phyloP scores from a whole-genome alignment of 37 sponge, comb jelly and placozoan genomes.

The Axinella damicornis region DNA sequence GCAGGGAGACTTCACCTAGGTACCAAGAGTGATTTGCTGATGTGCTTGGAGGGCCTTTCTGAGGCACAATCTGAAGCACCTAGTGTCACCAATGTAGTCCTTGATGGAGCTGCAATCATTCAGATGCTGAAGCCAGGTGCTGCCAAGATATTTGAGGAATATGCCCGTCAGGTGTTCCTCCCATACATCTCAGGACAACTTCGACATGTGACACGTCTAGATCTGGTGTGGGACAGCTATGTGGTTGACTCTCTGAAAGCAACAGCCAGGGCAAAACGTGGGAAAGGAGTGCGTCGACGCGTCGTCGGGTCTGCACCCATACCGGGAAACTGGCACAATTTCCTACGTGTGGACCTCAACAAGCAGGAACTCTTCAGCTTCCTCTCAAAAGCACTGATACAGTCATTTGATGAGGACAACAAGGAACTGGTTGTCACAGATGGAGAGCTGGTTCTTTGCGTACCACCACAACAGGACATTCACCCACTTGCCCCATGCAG shows the following conservation, averaged over 20 bases:
- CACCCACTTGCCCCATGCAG: no score
- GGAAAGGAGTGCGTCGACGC: conserved; percentile 38
- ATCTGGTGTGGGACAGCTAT: conserved; percentile 58
- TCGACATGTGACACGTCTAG: conserved; percentile 32
- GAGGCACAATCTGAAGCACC: conserved; percentile 22
- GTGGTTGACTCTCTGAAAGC: conserved; percentile 11
- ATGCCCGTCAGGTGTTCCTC: conserved; percentile 36
- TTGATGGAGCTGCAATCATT: conserved; percentile 53
- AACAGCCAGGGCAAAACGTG: conserved; percentile 49
- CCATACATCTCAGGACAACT: conserved; percentile 39
- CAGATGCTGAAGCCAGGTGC: conserved; percentile 49
- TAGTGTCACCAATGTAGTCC: conserved; percentile 1
- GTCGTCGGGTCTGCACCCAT: conserved; percentile 30
- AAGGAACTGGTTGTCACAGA: no score
- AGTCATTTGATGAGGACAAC: no score
- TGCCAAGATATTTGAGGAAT: conserved; percentile 34
- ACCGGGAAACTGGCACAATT: conserved; percentile 36
- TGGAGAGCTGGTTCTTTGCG: no score
- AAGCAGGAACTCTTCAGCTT: no score
- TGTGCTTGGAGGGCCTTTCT: conserved; percentile 30
- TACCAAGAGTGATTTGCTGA: no score
- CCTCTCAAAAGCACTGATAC: no score
- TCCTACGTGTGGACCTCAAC: neutral
- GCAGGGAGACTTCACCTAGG: no score
- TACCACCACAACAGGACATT: no score